Evolutionary conservation across 2,113 vertebrate species (phyloP).

Genomic region (Cyprinodon variegatus): DNA sequence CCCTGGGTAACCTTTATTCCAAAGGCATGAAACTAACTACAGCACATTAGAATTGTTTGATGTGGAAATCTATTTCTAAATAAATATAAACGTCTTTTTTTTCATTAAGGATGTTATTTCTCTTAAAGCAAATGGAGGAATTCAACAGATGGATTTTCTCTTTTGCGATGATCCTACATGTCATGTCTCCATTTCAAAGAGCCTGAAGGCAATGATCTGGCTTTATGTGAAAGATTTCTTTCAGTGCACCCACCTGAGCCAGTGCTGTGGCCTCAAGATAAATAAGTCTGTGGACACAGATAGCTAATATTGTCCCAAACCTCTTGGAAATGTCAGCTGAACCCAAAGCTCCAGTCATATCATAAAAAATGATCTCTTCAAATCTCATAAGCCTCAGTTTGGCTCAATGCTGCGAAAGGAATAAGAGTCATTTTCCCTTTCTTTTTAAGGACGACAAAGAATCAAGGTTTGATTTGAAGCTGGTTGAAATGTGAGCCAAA

Average conservation of each 20-base stretch:
- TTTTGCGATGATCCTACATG: constrained; percentile 3
- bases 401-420: neutral
- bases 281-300: constrained; percentile 15
- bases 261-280: neutral
- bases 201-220: constrained; percentile 19
- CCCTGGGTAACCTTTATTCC: neutral
- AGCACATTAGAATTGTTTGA: neutral
- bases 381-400: neutral
- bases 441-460: neutral
- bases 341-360: constrained; percentile 5
- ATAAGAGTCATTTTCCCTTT: neutral
- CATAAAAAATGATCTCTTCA: neutral
- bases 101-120: neutral
- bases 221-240: constrained; percentile 32
- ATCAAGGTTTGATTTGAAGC: neutral
- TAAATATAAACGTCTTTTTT: neutral
- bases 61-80: neutral
- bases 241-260: constrained; percentile 22
- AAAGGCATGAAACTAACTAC: constrained; percentile 11
- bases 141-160: neutral
- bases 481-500: neutral
- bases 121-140: constrained; percentile 3
- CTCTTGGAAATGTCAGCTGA: constrained; percentile 5
- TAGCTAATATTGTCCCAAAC: neutral
- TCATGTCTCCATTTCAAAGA: constrained; percentile 30